Conservation (phyloP, 64 coral and sea anemone species). For the Montipora efflorescens region DNA sequence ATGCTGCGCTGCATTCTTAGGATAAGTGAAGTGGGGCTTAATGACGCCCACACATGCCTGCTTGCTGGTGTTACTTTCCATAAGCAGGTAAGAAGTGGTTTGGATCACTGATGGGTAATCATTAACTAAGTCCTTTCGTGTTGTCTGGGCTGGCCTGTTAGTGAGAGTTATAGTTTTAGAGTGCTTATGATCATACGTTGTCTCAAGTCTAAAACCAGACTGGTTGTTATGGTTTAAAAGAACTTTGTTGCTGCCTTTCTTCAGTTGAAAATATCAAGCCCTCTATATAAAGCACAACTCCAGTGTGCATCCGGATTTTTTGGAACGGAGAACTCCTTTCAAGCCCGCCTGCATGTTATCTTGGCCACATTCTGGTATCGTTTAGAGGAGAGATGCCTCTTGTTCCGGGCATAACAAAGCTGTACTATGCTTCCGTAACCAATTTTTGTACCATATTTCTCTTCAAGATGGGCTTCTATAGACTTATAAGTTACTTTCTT, state of each 20-base stretch:
- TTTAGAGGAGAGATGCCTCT: conserved; percentile 5
- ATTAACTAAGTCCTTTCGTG: no score
- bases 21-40: conserved; percentile 10
- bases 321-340: conserved; percentile 25
- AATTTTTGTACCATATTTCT: conserved; percentile 12
- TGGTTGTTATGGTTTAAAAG: no score
- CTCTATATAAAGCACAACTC: no score
- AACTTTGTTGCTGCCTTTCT: no score
- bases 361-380: not conserved
- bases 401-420: conserved; percentile 28
- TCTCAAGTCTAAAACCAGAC: no score
- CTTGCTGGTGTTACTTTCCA: conserved; percentile 19
- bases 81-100: no score
- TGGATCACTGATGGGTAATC: no score
- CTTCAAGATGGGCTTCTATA: conserved; percentile 17
- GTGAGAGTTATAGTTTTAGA: no score
- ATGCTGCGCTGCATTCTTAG: conserved; percentile 54
- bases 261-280: no score
- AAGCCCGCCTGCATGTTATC: conserved; percentile 23
- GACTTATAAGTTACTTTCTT: not conserved
- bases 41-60: conserved; percentile 22
- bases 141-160: no score
- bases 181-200: no score
- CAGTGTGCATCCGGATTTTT: not conserved
- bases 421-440: conserved; percentile 51